Conservation (phyloP, 2,113 vertebrate genomes). For the Poeciliopsis occidentalis region DNA sequence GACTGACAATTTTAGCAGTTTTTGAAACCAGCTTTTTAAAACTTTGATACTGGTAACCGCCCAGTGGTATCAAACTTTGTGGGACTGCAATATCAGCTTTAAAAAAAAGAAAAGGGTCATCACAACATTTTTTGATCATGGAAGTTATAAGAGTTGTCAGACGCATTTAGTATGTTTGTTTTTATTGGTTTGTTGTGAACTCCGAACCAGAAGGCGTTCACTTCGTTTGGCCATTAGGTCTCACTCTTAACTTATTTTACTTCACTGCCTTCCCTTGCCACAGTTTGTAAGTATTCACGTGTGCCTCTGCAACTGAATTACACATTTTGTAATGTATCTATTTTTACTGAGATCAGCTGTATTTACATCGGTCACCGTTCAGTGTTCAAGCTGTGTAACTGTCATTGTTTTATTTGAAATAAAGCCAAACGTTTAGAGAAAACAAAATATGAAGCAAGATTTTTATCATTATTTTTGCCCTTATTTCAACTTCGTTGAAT, state of each 20-base stretch:
- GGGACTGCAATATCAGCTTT: not conserved
- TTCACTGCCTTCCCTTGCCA: conserved; percentile 21
- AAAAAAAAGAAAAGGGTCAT: not conserved
- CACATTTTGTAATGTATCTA: conserved; percentile 56
- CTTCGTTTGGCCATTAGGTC: conserved; percentile 2
- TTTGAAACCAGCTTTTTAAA: not conserved
- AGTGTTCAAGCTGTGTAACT: conserved; percentile 61
- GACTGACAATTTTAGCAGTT: not conserved
- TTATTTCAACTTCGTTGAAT: not conserved
- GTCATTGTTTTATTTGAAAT: conserved; percentile 60
- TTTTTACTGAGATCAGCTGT: conserved; percentile 27
- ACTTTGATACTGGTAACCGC: not conserved
- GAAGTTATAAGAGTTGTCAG: not conserved
- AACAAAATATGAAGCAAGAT: not conserved
- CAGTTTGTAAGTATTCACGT: not conserved
- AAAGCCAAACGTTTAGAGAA: conserved; percentile 43
- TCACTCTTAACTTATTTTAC: conserved; percentile 3
- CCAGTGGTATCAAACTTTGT: not conserved
- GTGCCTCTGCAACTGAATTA: not conserved
- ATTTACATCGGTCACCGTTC: conserved; percentile 11
- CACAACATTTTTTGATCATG: not conserved
- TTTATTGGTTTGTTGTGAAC: conserved; percentile 19
- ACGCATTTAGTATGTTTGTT: not conserved
- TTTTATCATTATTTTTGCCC: not conserved
- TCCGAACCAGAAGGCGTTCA: not conserved